phyloP scores from a whole-genome alignment of 2,888 invertebrate genomes.

The Orchestes rusci region DNA sequence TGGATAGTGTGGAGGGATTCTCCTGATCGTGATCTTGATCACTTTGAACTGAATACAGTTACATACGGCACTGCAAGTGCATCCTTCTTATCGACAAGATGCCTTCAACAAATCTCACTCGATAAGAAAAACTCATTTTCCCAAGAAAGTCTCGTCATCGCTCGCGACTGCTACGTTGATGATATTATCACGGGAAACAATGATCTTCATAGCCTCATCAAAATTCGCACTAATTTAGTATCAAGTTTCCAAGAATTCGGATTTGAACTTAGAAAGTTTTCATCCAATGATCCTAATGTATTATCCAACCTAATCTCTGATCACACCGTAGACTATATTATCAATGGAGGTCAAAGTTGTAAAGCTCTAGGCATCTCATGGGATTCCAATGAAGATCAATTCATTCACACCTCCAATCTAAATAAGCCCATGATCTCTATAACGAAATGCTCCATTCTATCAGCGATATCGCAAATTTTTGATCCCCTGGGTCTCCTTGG shows the following conservation, averaged over 20 bases:
- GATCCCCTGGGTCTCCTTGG: too few relatives aligned
- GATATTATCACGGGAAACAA: conserved; percentile 1
- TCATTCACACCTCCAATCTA: background rate
- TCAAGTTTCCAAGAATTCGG: background rate
- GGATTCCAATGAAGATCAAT: background rate
- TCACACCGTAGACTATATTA: background rate
- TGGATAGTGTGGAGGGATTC: conserved; percentile 14
- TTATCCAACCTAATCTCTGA: background rate
- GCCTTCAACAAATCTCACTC: conserved; percentile 8
- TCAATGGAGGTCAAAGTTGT: background rate
- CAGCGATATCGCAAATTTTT: conserved; percentile 3
- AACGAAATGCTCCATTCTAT: conserved; percentile 2
- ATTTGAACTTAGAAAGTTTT: background rate
- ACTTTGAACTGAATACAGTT: conserved; percentile 16
- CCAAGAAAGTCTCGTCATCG: conserved; percentile 4
- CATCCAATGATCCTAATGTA: background rate
- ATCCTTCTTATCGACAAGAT: conserved; percentile 10
- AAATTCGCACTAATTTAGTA: background rate
- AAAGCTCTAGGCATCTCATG: conserved; percentile 5
- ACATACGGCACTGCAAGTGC: too few relatives aligned
- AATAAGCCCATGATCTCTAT: background rate
- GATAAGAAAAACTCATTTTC: background rate
- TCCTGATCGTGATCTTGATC: conserved; percentile 4
- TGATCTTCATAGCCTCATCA: background rate
- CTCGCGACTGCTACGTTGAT: conserved; percentile 15